phyloP scores from a whole-genome alignment of 2,113 vertebrate genomes.

The Microcebus tavaratra region DNA sequence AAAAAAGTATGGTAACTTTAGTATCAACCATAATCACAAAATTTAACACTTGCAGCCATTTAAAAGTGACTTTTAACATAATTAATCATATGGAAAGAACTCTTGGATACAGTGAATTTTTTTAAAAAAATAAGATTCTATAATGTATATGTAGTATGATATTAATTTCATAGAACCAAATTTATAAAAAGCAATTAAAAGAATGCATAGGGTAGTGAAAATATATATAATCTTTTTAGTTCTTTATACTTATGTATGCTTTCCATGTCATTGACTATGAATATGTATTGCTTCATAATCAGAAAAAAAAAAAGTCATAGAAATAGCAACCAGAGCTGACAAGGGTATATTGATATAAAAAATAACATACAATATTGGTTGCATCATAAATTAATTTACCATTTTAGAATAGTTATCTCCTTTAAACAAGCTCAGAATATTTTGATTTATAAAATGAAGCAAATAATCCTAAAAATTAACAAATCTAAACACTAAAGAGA shows the following conservation, averaged over 20 bases:
- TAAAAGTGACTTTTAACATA: not conserved
- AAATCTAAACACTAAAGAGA: not conserved
- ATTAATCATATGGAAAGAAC: not conserved
- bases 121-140: not conserved
- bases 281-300: not conserved
- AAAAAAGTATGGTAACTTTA: not conserved
- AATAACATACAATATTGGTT: not conserved
- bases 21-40: not conserved
- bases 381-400: not conserved
- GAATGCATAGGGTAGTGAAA: not conserved
- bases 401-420: not conserved
- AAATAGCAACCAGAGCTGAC: not conserved
- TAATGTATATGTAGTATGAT: not conserved
- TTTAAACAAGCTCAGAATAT: not conserved
- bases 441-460: not conserved
- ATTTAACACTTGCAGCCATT: not conserved
- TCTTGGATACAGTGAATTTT: not conserved
- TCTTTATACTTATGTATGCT: not conserved
- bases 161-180: not conserved
- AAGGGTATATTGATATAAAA: not conserved
- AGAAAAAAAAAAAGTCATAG: not conserved
- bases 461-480: not conserved
- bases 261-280: not conserved
- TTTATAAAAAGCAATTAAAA: not conserved
- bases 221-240: not conserved